Conservation (phyloP, 2,888 invertebrate genomes). For the Rhodophaea formosa region DNA sequence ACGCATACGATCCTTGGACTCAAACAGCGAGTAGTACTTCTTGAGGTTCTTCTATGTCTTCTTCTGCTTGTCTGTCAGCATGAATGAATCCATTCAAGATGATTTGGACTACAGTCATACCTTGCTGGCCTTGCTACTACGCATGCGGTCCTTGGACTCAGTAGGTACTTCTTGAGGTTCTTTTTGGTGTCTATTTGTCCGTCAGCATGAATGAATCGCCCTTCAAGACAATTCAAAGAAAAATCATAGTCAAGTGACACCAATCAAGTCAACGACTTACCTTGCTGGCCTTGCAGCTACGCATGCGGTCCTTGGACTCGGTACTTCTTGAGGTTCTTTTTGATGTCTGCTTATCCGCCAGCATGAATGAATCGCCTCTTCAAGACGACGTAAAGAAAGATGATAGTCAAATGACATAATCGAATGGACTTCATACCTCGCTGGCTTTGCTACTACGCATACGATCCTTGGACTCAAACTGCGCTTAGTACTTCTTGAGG, state of each 20-base stretch:
- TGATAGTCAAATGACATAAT: no score
- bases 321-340: slow-evolving; percentile 98
- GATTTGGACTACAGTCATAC: no score
- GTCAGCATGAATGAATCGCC: no score
- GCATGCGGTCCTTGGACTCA: slow-evolving; percentile 97
- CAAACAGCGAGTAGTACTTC: slow-evolving; percentile 97
- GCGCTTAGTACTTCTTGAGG: slow-evolving; percentile 97
- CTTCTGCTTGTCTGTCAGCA: slow-evolving; percentile 91
- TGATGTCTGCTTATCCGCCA: slow-evolving; percentile 93
- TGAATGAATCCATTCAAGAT: no score
- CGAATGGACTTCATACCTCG: no score
- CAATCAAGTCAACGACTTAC: no score
- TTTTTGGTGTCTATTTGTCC: slow-evolving; percentile 95
- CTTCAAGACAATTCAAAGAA: no score
- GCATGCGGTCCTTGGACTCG: slow-evolving; percentile 97
- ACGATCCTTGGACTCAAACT: slow-evolving; percentile 98
- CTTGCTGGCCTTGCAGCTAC: slow-evolving; percentile 95
- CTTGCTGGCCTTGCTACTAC: slow-evolving; percentile 95
- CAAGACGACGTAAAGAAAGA: no score
- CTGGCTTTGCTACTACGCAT: slow-evolving; percentile 95
- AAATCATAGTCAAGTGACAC: no score
- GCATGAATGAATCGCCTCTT: no score
- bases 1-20: slow-evolving; percentile 96
- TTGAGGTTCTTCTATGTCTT: slow-evolving; percentile 98
- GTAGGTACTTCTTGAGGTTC: slow-evolving; percentile 98